Evolutionary conservation across 2,113 vertebrate genomes (phyloP), one percentile per base, ranked within the genome.

Genomic region (Calidris pygmaea): DNA sequence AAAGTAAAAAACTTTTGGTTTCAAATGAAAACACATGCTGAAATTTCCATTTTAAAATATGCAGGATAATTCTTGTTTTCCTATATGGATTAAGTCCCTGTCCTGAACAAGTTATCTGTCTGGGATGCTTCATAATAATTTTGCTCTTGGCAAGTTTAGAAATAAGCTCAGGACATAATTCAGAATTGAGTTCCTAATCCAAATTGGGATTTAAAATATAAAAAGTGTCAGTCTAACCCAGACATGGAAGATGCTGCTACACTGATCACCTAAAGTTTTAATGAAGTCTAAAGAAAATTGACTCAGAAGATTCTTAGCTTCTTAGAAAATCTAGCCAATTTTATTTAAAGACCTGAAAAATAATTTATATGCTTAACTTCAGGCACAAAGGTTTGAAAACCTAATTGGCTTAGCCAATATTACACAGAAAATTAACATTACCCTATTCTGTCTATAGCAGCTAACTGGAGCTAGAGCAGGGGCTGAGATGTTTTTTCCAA

Each of bases 291-390:
- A 95, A 85, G 87, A 39, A 97, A 95, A 92, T 84, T 90, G 83
- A 66, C 76, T 92, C 48, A 81, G 56, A 93, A 81, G 62, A 89
- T 89, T 56, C 66, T 75, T 65, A 73, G 58, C 71, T 82, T 72
- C 59, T 35, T 29, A 50, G 53, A 90, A 96, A 97, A 78, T 37
- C 39, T 12, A 37, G 32, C 35, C 71, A 66, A 91, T 93, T 89
- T 92, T 85, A 94, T 89, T 94, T 95, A 96, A 96, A 94, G 81
- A 76, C 58, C 58, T 89, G 70, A 87, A 97, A 95, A 96, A 94
- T 94, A 95, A 96, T 96, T 96, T 90, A 93, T 90, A 93, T 75
- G 76, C 53, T 96, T 92, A 88, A 96, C 95, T 94, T 96, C 89
- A 89, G 94, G 80, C 92, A 90, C 45, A 89, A 86, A 93, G 56